Percentiles rank a stretch among this genome's conserved stretches.
phyloP scores from a whole-genome alignment of 1,140 invertebrate genomes.

The Achatina immaculata region DNA sequence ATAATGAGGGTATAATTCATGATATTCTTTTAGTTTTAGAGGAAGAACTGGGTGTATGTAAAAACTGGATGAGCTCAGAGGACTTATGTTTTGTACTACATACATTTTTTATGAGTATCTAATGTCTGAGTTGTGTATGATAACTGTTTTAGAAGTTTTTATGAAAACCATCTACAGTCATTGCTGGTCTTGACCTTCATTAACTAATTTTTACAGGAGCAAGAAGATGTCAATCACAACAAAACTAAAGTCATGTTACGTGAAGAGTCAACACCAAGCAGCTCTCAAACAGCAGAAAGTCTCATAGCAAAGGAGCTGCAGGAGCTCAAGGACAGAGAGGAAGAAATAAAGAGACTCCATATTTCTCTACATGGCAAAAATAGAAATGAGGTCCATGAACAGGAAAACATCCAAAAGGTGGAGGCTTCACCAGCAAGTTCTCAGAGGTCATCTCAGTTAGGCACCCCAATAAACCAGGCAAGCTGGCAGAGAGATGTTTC shows the following conservation, averaged over 20 bases:
- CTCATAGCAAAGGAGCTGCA: slow-evolving; percentile 73
- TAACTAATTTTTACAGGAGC: not conserved
- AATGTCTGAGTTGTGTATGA: not conserved
- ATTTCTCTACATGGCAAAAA: slow-evolving; percentile 15
- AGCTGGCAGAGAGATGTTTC: slow-evolving; percentile 53
- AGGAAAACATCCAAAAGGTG: not conserved
- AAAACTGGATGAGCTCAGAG: too few species aligned
- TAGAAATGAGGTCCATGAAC: not conserved
- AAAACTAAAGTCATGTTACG: slow-evolving; percentile 50
- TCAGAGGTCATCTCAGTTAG: not conserved
- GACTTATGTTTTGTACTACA: too few species aligned
- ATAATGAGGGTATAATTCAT: too few species aligned
- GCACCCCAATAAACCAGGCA: not conserved
- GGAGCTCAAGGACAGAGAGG: slow-evolving; percentile 72
- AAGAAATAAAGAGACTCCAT: slow-evolving; percentile 66
- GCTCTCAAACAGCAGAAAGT: slow-evolving; percentile 65
- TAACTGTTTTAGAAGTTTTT: not conserved
- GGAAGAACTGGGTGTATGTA: too few species aligned
- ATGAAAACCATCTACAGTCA: too few species aligned
- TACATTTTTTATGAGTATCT: too few species aligned
- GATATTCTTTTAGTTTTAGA: too few species aligned
- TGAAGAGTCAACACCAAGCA: slow-evolving; percentile 43
- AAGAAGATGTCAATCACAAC: slow-evolving; percentile 48
- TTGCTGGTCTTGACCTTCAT: not conserved
- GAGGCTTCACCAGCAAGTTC: not conserved